Conservation (phyloP, 2,113 vertebrate species). For the Plestiodon gilberti region DNA sequence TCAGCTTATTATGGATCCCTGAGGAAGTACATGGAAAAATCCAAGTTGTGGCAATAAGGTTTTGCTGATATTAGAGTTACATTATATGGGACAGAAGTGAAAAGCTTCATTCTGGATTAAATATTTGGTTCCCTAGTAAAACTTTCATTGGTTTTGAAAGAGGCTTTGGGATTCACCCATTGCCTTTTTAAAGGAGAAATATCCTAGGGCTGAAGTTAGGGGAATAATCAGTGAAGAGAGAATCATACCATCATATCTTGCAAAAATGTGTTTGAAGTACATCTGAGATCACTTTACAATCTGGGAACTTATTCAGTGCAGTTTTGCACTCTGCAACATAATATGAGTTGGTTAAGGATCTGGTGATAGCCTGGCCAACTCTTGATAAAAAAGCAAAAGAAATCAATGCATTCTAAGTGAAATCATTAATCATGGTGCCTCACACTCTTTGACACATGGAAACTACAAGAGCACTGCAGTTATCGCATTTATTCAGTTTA, state of each 20-base stretch:
- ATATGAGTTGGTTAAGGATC: background rate
- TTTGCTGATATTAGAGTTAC: conserved; percentile 70
- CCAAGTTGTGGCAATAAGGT: conserved; percentile 68
- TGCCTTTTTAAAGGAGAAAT: conserved; percentile 17
- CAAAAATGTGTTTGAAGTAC: conserved; percentile 46
- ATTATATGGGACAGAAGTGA: conserved; percentile 49
- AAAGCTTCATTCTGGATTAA: conserved; percentile 14
- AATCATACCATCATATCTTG: conserved; percentile 40
- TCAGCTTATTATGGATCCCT: conserved; percentile 50
- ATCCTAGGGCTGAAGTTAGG: conserved; percentile 13
- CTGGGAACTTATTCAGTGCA: conserved; percentile 51
- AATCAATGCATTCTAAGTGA: conserved; percentile 22
- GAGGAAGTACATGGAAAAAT: conserved; percentile 59
- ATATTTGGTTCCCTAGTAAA: background rate
- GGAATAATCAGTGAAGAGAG: conserved; percentile 44
- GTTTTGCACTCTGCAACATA: conserved; percentile 38
- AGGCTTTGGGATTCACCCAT: background rate
- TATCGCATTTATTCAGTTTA: background rate
- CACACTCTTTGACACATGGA: rapidly evolving
- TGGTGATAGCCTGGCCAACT: conserved; percentile 36
- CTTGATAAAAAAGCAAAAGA: conserved; percentile 16
- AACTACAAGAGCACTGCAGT: rapidly evolving
- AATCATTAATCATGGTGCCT: conserved; percentile 9
- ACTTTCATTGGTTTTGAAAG: conserved; percentile 7
- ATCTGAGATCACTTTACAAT: conserved; percentile 48